Evolutionary conservation across 2,113 vertebrate species (phyloP).

Genomic region (Ctenomys sociabilis): DNA sequence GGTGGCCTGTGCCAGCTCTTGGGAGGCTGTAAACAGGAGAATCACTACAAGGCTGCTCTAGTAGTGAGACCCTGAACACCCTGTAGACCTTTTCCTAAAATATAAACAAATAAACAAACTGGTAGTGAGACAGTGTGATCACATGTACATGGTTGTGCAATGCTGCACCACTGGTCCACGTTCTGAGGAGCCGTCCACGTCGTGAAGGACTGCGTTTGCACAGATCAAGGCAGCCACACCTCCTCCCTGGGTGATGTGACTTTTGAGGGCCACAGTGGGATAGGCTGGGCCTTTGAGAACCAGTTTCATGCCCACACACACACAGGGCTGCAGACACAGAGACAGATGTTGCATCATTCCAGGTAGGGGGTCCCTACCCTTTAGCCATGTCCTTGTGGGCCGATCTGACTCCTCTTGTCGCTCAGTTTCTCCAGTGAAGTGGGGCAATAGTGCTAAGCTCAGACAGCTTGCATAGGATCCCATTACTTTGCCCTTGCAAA

Average conservation of each 20-base stretch:
- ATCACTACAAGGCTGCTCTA: too few species aligned
- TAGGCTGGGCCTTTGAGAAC: background rate
- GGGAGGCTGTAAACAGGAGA: too few species aligned
- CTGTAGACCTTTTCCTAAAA: too few species aligned
- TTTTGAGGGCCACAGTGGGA: background rate
- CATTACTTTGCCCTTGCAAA: background rate
- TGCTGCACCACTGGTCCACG: background rate
- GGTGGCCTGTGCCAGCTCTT: too few species aligned
- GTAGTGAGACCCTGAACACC: too few species aligned
- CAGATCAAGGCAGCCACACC: background rate
- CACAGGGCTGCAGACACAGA: background rate
- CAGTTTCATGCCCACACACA: background rate
- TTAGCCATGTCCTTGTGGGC: background rate
- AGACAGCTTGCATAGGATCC: background rate
- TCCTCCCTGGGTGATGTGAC: background rate
- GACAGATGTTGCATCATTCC: fast-evolving
- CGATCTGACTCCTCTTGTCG: too few species aligned
- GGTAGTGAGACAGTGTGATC: background rate
- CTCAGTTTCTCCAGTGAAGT: background rate
- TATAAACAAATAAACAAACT: background rate
- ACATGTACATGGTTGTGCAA: background rate
- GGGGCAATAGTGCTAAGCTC: too few species aligned
- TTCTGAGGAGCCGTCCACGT: background rate
- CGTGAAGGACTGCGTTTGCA: fast-evolving
- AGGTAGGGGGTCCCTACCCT: background rate